Percentiles rank a stretch among this genome's conserved stretches.
Conservation (phyloP, 35 echinoderm and acorn worm species). For the Nesometra sesokonis region DNA sequence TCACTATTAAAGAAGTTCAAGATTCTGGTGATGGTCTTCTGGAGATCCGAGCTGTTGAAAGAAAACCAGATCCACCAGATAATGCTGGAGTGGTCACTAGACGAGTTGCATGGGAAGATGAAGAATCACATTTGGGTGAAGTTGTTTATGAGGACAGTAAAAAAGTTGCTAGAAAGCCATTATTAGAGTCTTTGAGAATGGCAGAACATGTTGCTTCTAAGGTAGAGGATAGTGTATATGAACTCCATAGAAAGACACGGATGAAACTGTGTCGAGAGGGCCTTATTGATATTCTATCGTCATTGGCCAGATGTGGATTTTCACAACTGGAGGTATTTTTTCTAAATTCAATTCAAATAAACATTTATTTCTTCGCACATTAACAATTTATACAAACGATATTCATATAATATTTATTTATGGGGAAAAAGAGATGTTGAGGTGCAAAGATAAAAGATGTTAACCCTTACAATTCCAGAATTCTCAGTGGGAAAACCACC, state of each 20-base stretch:
- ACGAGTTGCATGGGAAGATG: neutral
- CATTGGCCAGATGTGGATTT: constrained; percentile 4
- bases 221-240: neutral
- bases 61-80: neutral
- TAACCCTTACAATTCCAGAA: no score
- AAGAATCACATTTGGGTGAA: neutral
- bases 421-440: no score
- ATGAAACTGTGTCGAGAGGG: constrained; percentile 5
- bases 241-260: constrained; percentile 7
- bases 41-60: neutral
- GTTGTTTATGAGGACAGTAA: neutral
- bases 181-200: neutral
- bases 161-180: neutral
- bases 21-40: no score
- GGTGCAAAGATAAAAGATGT: no score
- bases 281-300: neutral
- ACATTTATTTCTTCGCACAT: no score
- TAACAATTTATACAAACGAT: no score
- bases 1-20: neutral
- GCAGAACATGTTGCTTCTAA: neutral
- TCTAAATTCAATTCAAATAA: no score
- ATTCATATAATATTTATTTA: no score
- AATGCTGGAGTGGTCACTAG: neutral
- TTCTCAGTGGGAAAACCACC: no score
- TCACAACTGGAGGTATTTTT: constrained; percentile 23